Evolutionary conservation across 2,113 vertebrate species (phyloP).

Genomic region (Psilopogon haemacephalus): DNA sequence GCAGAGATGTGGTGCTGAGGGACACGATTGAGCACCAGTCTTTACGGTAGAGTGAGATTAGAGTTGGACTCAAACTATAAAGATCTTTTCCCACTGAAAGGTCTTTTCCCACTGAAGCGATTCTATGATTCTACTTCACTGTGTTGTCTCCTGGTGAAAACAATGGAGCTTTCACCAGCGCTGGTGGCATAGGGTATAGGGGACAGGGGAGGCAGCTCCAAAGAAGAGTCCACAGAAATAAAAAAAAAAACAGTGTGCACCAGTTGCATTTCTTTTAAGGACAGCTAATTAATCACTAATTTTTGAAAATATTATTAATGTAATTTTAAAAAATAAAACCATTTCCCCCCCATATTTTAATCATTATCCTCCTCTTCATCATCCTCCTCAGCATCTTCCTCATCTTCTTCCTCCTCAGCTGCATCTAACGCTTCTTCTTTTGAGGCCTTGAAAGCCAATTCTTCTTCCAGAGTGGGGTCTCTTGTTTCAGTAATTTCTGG

Average conservation of each 20-base stretch:
- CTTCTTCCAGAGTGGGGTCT: slow-evolving; percentile 87
- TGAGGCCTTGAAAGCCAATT: slow-evolving; percentile 76
- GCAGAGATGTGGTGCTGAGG: too few relatives aligned
- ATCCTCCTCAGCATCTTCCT: slow-evolving; percentile 77
- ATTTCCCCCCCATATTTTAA: not conserved
- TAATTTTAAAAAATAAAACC: not conserved
- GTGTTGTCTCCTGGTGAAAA: too few relatives aligned
- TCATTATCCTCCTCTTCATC: slow-evolving; percentile 69
- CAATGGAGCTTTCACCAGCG: accelerated
- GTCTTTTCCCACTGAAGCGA: too few relatives aligned
- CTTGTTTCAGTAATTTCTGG: slow-evolving; percentile 81
- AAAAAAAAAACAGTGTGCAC: not conserved
- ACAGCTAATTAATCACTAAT: not conserved
- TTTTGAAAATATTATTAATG: not conserved
- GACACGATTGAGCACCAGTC: too few relatives aligned
- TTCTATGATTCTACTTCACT: too few relatives aligned
- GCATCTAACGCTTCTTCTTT: slow-evolving; percentile 74
- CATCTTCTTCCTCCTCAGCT: slow-evolving; percentile 74
- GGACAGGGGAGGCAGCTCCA: too few relatives aligned
- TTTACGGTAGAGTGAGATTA: too few relatives aligned
- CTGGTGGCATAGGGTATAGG: too few relatives aligned
- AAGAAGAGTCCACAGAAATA: not conserved
- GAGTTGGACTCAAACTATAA: too few relatives aligned
- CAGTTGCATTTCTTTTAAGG: not conserved
- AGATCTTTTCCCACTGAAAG: too few relatives aligned